phyloP scores from a whole-genome alignment of 2,113 vertebrate species.

The Pomatorhinus ruficollis region DNA sequence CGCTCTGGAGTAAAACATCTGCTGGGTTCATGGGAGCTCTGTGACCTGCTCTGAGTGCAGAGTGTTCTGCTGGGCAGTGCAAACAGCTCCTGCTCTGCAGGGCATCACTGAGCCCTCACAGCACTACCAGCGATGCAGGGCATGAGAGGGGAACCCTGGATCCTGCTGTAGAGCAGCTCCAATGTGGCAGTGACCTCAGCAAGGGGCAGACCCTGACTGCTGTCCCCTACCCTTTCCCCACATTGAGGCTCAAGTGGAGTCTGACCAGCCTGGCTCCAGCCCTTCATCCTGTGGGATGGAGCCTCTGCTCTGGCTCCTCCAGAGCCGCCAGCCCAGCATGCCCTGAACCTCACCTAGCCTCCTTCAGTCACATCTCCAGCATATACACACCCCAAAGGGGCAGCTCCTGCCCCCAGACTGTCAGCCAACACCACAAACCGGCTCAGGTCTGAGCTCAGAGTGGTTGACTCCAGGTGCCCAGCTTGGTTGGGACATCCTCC shows the following conservation, averaged over 20 bases:
- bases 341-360: not conserved
- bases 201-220: not conserved
- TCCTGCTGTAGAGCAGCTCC: not conserved
- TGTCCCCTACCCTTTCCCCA: not conserved
- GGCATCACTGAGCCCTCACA: not conserved
- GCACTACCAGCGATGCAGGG: not conserved
- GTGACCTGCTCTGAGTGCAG: not conserved
- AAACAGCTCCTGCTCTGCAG: not conserved
- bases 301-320: not conserved
- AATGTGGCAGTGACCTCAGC: not conserved
- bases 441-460: not conserved
- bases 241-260: not conserved
- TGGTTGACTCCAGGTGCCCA: not conserved
- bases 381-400: not conserved
- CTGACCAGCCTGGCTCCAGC: not conserved
- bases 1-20: not conserved
- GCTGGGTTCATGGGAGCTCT: conserved; percentile 44
- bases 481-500: not conserved
- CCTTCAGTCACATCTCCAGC: rapidly evolving
- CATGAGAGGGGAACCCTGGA: not conserved
- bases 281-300: not conserved
- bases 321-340: rapidly evolving
- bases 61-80: not conserved
- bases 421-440: rapidly evolving
- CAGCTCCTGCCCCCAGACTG: rapidly evolving